Conservation (phyloP, 2,113 vertebrate genomes). For the Naja naja region DNA sequence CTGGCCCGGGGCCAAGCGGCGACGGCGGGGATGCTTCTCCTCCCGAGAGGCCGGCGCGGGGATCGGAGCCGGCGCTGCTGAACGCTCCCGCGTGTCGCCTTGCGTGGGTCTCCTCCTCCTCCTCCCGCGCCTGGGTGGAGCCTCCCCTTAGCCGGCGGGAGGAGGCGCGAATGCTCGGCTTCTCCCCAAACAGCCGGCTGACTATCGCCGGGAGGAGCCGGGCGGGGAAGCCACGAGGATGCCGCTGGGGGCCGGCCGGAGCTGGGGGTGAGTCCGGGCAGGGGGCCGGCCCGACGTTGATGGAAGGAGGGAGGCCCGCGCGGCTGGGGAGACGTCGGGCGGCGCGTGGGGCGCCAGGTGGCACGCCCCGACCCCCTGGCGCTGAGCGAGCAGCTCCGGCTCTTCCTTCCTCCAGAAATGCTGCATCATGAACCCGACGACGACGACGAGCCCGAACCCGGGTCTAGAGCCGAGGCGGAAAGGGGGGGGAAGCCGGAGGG, state of each 20-base stretch:
- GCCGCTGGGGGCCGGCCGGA: neutral
- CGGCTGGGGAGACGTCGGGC: neutral
- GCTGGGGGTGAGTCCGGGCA: neutral
- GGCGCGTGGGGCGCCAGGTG: neutral
- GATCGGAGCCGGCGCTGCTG: neutral
- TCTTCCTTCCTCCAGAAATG: conserved; percentile 44
- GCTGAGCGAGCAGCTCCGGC: conserved; percentile 13
- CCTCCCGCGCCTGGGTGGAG: neutral
- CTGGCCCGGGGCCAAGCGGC: neutral
- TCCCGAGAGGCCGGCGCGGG: neutral
- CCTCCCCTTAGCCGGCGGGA: neutral
- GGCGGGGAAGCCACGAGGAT: neutral
- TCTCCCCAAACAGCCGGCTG: neutral
- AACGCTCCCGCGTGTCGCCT: neutral
- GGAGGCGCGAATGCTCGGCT: neutral
- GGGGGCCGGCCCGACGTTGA: neutral
- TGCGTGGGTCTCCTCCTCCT: neutral
- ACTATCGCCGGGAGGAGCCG: neutral
- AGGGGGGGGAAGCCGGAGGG: neutral
- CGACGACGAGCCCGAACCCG: neutral
- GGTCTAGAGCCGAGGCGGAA: neutral
- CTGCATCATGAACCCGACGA: conserved; percentile 56
- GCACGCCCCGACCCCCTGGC: neutral
- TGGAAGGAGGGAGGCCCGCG: neutral
- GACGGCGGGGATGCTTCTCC: neutral